Evolutionary conservation across 2,797 vertebrate species (phyloP).

Genomic region (Eutrigla gurnardus): DNA sequence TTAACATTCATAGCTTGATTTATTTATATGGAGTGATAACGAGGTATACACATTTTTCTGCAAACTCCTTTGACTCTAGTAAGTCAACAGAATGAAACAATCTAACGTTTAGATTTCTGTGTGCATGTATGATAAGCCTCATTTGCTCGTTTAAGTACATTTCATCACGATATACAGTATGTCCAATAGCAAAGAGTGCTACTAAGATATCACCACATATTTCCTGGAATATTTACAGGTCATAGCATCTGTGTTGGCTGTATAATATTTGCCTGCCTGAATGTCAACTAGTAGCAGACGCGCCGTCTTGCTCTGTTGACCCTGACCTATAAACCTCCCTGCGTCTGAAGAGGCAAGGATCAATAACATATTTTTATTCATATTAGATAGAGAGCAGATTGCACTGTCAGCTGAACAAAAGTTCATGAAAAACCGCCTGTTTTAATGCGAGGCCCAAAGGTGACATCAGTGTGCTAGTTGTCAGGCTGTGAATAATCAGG

Average conservation of each 20-base stretch:
- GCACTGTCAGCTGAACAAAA: neutral
- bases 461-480: neutral
- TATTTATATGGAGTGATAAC: no score
- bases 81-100: no score
- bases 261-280: neutral
- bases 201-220: neutral
- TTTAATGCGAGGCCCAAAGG: constrained; percentile 1
- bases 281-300: constrained; percentile 7
- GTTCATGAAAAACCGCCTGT: constrained; percentile 6
- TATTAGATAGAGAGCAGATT: constrained; percentile 7
- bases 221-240: neutral
- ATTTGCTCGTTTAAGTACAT: no score
- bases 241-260: neutral
- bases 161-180: no score
- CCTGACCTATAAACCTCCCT: constrained; percentile 21
- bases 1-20: no score
- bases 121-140: no score
- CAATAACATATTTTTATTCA: constrained; percentile 39
- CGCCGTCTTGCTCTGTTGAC: neutral
- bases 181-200: neutral
- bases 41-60: no score
- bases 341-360: constrained; percentile 2
- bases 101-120: no score
- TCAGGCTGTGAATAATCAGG: neutral
- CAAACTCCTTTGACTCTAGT: no score